Evolutionary conservation across 2,113 vertebrate species (phyloP).

Genomic region (Equus quagga): DNA sequence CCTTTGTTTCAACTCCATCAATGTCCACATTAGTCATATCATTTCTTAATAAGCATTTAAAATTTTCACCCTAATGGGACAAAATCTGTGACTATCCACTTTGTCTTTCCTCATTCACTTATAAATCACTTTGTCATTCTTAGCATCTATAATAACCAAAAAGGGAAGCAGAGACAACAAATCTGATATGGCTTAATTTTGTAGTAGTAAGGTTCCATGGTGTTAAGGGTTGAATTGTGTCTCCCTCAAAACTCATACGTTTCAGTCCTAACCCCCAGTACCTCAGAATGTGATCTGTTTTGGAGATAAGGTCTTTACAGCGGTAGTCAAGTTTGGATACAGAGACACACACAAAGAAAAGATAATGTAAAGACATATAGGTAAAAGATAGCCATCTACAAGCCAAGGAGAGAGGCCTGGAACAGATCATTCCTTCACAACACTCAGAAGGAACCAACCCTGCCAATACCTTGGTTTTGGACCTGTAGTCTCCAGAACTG

Average conservation of each 20-base stretch:
- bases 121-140: background rate
- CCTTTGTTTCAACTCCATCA: background rate
- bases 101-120: background rate
- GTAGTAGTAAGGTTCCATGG: background rate
- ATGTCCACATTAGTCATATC: background rate
- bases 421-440: background rate
- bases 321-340: background rate
- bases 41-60: background rate
- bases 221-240: background rate
- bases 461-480: background rate
- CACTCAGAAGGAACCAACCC: background rate
- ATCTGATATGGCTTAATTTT: background rate
- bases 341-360: background rate
- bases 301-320: background rate
- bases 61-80: background rate
- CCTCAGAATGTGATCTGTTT: background rate
- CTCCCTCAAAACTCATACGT: background rate
- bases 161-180: background rate
- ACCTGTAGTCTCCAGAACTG: background rate
- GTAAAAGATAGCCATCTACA: background rate
- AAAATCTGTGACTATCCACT: background rate
- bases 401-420: background rate
- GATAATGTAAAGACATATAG: too few species aligned
- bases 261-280: background rate
- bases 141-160: background rate